Base-by-base conservation (phyloP, 2,797 vertebrate species). In the Etheostoma perlongum region DNA sequence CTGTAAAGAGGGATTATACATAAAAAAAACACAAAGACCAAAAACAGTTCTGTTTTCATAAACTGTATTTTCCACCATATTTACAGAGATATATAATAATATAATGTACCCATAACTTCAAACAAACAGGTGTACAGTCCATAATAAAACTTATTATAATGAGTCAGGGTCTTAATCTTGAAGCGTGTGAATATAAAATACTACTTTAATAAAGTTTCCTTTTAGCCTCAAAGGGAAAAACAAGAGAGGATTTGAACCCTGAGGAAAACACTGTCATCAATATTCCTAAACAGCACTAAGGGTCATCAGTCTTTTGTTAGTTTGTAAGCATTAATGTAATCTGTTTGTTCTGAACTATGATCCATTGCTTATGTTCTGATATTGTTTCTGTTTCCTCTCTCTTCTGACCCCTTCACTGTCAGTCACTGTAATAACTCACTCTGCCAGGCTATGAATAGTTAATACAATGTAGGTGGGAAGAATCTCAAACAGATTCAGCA, bases 381-480 rank as follows among this genome's bases (percentile, higher is more conserved):
- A 9, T 61, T 61, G 63, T 27, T 46, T 47, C 8, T 53, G 52
- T 47, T 44, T 52, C 36, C 46, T 60, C 62, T 64, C 49, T 68
- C 33, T 12, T 71, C 66, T 79, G 72, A 87, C 80, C 72, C 40
- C 42, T 10, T 25, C 11, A 18, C 64, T 69, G 73, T 82, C 78
- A 72, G 33, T 80, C 78, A 55, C 62, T 30, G 21, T 74, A 81
- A 85, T 86, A 84, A 76, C 66, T 85, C 77, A 67, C 55, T 67
- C 72, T 67, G 59, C 47, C 33, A 68, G 61, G 25, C 67, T 48
- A 87, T 90, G 78, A 89, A 90, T 90, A 79, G 74, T 85, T 89
- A 70, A 90, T 85, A 61, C 27, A 8, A 69, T 19, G 51, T 69
- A 76, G 88, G 86, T 81, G 83, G 58, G 64, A 76, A 71, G 72